Evolutionary conservation across 2,113 vertebrate species (phyloP), one percentile per base, ranked within the genome.

Genomic region (Piaya cayana): DNA sequence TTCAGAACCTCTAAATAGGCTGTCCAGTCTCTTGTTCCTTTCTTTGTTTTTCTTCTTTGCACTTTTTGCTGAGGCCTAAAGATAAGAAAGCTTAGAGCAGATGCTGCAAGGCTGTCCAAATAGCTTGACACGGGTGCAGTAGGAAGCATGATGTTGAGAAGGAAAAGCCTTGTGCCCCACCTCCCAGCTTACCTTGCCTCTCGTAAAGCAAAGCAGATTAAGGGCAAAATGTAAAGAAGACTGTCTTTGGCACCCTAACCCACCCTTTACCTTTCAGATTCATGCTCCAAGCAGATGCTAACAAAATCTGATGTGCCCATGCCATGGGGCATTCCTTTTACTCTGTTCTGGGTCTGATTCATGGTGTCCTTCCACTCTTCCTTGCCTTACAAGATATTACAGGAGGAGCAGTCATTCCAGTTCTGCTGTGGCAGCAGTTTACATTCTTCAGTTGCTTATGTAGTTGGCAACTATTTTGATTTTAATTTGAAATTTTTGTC

Each of bases 361-460:
- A 62, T 27, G 27, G 15, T 42, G 32, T 59, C 30, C 10, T 79
- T 92, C 42, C 70, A 71, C 52, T 18, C 42, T 63, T 53, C 49
- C 27, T 79, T 88, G 45, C 20, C 53, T 76, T 72, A 39, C 37
- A 67, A 47, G 56, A 43, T 5, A 3, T 67, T 37, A 56, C 30
- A 67, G 26, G 56, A 92, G 65, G 17, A 84, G 36, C 39, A 82
- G 49, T 76, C 32, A 49, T 68, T 82, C 39, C 58, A 34, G 32
- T 96, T 82, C 36, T 95, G 76, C 64, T 68, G 23, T 59, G 27
- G 19, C 65, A 64, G 43, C 74, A 45, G 49, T 83, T 92, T 29
- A 30, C 53, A 45, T 79, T 85, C 58, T 82, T 36, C 34, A 37
- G 19, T 15, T 43, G 11, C 14, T 59, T 65, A 27, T 29, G 52